These are phyloP conservation scores for Cheilosia impressa DNA, from an alignment of 2,888 invertebrate species.

Conservation along the genomic window DNA sequence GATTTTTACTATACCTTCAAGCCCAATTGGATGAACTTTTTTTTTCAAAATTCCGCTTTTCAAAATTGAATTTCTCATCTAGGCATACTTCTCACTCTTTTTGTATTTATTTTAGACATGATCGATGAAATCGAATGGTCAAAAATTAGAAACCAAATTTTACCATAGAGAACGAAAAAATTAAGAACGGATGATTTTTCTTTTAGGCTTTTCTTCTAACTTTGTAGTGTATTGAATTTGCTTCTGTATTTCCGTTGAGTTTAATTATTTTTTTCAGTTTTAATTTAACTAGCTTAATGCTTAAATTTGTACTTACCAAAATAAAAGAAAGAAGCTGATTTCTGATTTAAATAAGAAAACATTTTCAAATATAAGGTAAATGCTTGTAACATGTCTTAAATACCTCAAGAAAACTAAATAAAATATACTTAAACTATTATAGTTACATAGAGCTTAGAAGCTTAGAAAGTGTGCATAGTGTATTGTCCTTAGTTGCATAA, in stretches of 20 bases:
- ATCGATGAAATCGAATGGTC: constrained; percentile 68
- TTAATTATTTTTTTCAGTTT: constrained; percentile 8
- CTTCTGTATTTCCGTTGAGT: constrained; percentile 21
- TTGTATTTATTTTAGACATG: constrained; percentile 62
- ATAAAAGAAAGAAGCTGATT: constrained; percentile 11
- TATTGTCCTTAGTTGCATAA: constrained; percentile 73
- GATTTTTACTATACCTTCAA: constrained; percentile 19
- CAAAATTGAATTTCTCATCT: constrained; percentile 1
- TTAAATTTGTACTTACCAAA: constrained; percentile 27
- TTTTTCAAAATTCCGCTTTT: constrained; percentile 6
- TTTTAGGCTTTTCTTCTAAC: neutral
- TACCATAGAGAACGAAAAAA: neutral
- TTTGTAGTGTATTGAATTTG: constrained; percentile 36
- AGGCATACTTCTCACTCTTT: neutral
- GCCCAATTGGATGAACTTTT: constrained; percentile 32
- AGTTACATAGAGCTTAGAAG: constrained; percentile 55
- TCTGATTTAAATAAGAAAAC: constrained; percentile 22
- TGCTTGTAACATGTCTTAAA: constrained; percentile 70
- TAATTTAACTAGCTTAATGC: constrained; percentile 32
- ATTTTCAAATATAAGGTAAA: constrained; percentile 54
- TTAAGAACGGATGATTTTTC: constrained; percentile 9
- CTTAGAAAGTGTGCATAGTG: constrained; percentile 72
- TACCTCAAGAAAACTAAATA: constrained; percentile 53
- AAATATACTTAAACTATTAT: constrained; percentile 30
- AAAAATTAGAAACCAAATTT: constrained; percentile 51